These are phyloP conservation scores for Xiphophorus birchmanni DNA, from an alignment of 2,797 vertebrate species.

Conservation along the genomic window DNA sequence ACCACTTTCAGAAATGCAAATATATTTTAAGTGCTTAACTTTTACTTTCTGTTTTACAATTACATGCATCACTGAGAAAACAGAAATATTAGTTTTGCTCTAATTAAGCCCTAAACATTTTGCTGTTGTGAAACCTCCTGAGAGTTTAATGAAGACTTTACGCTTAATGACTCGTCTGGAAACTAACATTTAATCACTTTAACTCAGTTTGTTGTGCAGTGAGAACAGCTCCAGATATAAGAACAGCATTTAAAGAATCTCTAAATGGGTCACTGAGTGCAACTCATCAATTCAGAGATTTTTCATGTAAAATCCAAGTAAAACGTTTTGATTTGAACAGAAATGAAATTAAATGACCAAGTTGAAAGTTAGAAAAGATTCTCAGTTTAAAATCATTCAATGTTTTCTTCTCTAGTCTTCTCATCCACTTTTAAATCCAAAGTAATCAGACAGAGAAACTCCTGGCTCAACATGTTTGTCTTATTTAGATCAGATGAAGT, in stretches of 20 bases:
- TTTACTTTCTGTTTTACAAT: not conserved
- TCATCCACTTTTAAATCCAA: too few relatives aligned
- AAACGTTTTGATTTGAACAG: not conserved
- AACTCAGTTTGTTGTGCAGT: not conserved
- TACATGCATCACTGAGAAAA: not conserved
- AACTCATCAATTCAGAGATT: not conserved
- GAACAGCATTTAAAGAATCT: not conserved
- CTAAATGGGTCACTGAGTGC: not conserved
- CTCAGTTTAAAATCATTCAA: not conserved
- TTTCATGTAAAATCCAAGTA: not conserved
- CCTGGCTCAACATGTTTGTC: not conserved
- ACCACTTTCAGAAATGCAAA: not conserved
- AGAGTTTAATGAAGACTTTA: not conserved
- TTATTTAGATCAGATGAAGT: not conserved
- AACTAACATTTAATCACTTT: not conserved
- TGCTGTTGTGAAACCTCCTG: not conserved
- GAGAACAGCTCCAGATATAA: not conserved
- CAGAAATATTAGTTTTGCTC: not conserved
- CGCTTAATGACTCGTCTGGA: not conserved
- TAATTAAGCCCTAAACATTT: not conserved
- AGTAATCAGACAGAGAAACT: too few relatives aligned
- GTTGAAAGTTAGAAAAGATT: not conserved
- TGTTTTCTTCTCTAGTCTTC: too few relatives aligned
- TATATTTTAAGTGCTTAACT: not conserved
- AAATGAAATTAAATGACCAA: not conserved